These are phyloP conservation scores for Laspeyria flexula DNA, from an alignment of 2,888 invertebrate genomes.

Conservation along the genomic window DNA sequence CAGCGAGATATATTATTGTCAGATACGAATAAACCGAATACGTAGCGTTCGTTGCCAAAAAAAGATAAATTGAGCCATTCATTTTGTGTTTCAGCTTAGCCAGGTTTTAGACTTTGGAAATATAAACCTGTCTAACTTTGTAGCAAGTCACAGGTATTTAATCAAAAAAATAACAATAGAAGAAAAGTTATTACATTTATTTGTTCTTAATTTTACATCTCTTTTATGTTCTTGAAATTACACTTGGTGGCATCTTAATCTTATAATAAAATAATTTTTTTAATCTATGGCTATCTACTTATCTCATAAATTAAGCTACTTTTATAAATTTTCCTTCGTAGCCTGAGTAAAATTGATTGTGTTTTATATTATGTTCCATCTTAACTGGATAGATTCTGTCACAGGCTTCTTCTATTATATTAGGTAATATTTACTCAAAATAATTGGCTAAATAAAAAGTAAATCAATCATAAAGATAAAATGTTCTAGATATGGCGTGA, in stretches of 20 bases:
- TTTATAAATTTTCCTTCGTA: no score
- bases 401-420: no score
- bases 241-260: no score
- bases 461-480: neutral
- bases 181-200: neutral
- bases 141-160: conserved; percentile 25
- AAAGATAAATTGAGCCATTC: conserved; percentile 50
- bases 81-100: conserved; percentile 42
- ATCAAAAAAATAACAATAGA: neutral
- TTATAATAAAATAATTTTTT: no score
- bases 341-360: no score
- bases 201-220: neutral
- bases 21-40: conserved; percentile 38
- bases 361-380: no score
- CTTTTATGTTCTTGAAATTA: no score
- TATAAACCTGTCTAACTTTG: conserved; percentile 35
- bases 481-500: conserved; percentile 29
- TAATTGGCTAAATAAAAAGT: neutral
- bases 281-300: no score
- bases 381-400: no score
- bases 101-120: conserved; percentile 36
- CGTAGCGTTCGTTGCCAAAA: conserved; percentile 46
- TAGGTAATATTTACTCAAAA: no score
- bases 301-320: no score
- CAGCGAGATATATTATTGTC: conserved; percentile 36